Evolutionary conservation across 2,797 vertebrate species (phyloP).

Genomic region (Lagocephalus sceleratus): DNA sequence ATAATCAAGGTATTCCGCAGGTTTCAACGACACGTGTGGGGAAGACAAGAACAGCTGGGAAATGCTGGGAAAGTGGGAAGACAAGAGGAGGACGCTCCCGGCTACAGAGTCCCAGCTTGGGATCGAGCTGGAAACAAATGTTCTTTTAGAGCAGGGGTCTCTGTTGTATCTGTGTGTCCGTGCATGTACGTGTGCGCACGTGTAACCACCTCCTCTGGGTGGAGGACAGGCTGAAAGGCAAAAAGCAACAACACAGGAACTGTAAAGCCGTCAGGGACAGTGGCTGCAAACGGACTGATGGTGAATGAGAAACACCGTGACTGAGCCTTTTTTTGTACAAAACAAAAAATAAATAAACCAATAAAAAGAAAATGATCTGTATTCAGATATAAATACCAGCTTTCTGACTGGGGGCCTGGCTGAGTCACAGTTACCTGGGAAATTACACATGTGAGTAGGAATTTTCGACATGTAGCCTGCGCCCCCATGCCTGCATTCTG

Average conservation of each 20-base stretch:
- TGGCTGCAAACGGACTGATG: conserved; percentile 43
- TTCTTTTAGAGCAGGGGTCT: conserved; percentile 55
- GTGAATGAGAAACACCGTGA: conserved; percentile 19
- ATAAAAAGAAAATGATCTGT: conserved; percentile 3
- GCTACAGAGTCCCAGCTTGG: conserved; percentile 39
- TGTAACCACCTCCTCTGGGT: conserved; percentile 64
- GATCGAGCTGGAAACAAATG: conserved; percentile 53
- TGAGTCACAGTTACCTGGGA: conserved; percentile 70
- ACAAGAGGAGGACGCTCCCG: conserved; percentile 29
- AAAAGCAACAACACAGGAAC: conserved; percentile 62
- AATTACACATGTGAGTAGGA: conserved; percentile 69
- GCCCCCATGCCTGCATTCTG: conserved; percentile 44
- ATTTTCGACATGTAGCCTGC: conserved; percentile 73
- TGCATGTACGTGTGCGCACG: conserved; percentile 25
- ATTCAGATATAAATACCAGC: conserved; percentile 1
- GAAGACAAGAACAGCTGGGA: conserved; percentile 17
- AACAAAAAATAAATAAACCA: conserved; percentile 3
- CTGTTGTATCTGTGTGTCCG: conserved; percentile 39
- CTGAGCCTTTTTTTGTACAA: neutral
- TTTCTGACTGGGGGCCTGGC: conserved; percentile 30
- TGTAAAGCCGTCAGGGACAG: conserved; percentile 67
- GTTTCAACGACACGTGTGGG: conserved; percentile 24
- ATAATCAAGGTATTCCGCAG: conserved; percentile 38
- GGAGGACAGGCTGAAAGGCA: conserved; percentile 69
- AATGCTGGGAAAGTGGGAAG: conserved; percentile 25